phyloP scores from a whole-genome alignment of 1,140 invertebrate genomes.

The Whitmania pigra region DNA sequence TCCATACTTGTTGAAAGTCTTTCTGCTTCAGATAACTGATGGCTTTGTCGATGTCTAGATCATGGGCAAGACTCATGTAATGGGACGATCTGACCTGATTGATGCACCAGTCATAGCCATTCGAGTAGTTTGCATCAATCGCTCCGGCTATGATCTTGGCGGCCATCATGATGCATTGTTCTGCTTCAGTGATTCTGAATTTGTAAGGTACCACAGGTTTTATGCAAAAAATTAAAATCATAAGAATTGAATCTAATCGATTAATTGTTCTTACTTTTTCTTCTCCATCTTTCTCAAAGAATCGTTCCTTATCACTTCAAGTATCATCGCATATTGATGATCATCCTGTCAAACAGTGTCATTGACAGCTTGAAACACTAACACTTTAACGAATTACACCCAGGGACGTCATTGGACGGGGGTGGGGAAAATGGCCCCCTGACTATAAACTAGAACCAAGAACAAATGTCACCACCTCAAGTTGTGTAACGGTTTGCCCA shows the following conservation, averaged over 20 bases:
- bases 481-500: no score
- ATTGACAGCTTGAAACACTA: no score
- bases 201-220: background rate
- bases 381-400: no score
- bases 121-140: slow-evolving; percentile 62
- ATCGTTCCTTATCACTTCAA: slow-evolving; percentile 67
- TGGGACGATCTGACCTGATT: slow-evolving; percentile 60
- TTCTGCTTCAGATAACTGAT: slow-evolving; percentile 73
- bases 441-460: no score
- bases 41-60: slow-evolving; percentile 85
- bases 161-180: slow-evolving; percentile 70
- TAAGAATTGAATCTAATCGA: slow-evolving; percentile 1
- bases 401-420: no score
- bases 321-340: slow-evolving; percentile 55
- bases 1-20: slow-evolving; percentile 54
- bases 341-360: slow-evolving; percentile 50
- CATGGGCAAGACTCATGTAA: slow-evolving; percentile 64
- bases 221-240: no score
- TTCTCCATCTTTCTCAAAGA: slow-evolving; percentile 62
- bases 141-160: slow-evolving; percentile 82
- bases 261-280: slow-evolving; percentile 44
- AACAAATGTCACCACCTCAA: no score
- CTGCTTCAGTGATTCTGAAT: slow-evolving; percentile 56
- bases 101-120: slow-evolving; percentile 52
- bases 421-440: no score